A percentile compares a stretch with the other conserved stretches of the same genome.
Conservation (phyloP, 2,113 vertebrate genomes). For the Scortum barcoo region DNA sequence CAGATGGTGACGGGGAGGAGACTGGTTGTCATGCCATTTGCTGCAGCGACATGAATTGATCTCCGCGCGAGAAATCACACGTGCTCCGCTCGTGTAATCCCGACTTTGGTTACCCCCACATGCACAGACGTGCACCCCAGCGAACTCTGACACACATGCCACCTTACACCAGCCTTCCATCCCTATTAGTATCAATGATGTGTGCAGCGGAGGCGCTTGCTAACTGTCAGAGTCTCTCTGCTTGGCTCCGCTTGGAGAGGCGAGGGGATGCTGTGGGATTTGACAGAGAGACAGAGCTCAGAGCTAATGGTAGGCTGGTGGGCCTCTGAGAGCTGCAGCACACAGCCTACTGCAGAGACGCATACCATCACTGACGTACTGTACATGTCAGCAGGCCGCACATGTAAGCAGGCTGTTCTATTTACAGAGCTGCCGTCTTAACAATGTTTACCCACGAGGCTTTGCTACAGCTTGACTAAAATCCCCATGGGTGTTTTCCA, state of each 20-base stretch:
- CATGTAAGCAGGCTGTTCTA: constrained; percentile 47
- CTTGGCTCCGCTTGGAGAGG: constrained; percentile 50
- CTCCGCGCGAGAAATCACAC: constrained; percentile 65
- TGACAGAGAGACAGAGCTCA: constrained; percentile 65
- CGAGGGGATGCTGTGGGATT: constrained; percentile 54
- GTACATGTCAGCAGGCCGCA: constrained; percentile 34
- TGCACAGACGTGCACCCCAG: not conserved
- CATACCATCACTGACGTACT: constrained; percentile 15
- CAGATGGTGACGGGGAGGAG: constrained; percentile 80
- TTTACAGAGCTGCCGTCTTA: constrained; percentile 64
- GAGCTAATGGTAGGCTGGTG: constrained; percentile 61
- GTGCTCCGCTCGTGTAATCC: constrained; percentile 69
- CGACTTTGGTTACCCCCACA: constrained; percentile 40
- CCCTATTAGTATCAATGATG: constrained; percentile 78
- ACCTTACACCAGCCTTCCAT: constrained; percentile 58
- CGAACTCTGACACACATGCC: constrained; percentile 51
- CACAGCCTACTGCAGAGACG: constrained; percentile 17
- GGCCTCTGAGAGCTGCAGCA: constrained; percentile 39
- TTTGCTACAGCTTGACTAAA: constrained; percentile 46
- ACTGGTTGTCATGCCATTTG: constrained; percentile 70
- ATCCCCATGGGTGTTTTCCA: constrained; percentile 52
- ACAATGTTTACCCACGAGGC: constrained; percentile 65
- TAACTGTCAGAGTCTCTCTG: constrained; percentile 64
- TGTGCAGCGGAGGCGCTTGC: constrained; percentile 63
- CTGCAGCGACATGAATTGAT: constrained; percentile 75